phyloP scores from a whole-genome alignment of 1,140 invertebrate species.

The Halesus radiatus region DNA sequence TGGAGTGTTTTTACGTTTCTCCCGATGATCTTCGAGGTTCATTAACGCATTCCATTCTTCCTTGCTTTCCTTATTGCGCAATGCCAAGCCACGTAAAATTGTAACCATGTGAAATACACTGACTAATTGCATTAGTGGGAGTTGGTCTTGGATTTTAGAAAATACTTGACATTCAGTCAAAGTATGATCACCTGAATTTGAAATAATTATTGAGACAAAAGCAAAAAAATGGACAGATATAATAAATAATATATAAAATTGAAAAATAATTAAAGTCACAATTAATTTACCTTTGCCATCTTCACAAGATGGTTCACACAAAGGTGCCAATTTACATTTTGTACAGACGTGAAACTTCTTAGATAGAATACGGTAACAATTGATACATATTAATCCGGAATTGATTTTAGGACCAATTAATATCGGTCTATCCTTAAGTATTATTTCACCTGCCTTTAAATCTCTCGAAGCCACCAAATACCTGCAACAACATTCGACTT shows the following conservation, averaged over 20 bases:
- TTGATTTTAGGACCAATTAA: slow-evolving; percentile 72
- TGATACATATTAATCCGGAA: slow-evolving; percentile 72
- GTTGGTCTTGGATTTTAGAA: slow-evolving; percentile 61
- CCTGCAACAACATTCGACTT: slow-evolving; percentile 58
- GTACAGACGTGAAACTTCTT: slow-evolving; percentile 68
- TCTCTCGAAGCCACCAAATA: slow-evolving; percentile 75
- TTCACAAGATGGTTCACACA: slow-evolving; percentile 69
- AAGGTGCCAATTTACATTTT: slow-evolving; percentile 70
- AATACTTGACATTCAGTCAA: slow-evolving; percentile 71
- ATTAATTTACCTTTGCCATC: slow-evolving; percentile 56
- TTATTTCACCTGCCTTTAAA: slow-evolving; percentile 73
- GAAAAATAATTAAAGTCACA: too few species aligned
- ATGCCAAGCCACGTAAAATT: slow-evolving; percentile 69
- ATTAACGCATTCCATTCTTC: slow-evolving; percentile 69
- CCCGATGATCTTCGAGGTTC: slow-evolving; percentile 72
- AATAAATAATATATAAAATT: too few species aligned
- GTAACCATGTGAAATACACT: slow-evolving; percentile 67
- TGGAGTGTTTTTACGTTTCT: slow-evolving; percentile 66
- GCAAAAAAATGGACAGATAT: too few species aligned
- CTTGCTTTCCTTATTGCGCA: slow-evolving; percentile 67
- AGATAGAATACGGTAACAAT: slow-evolving; percentile 70
- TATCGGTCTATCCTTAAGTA: slow-evolving; percentile 73
- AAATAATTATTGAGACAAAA: background rate
- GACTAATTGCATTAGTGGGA: slow-evolving; percentile 62
- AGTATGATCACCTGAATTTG: slow-evolving; percentile 67